A percentile compares a stretch with the other conserved stretches of the same genome.
Conservation (phyloP, 2,113 vertebrate species). For the Raja brachyura region DNA sequence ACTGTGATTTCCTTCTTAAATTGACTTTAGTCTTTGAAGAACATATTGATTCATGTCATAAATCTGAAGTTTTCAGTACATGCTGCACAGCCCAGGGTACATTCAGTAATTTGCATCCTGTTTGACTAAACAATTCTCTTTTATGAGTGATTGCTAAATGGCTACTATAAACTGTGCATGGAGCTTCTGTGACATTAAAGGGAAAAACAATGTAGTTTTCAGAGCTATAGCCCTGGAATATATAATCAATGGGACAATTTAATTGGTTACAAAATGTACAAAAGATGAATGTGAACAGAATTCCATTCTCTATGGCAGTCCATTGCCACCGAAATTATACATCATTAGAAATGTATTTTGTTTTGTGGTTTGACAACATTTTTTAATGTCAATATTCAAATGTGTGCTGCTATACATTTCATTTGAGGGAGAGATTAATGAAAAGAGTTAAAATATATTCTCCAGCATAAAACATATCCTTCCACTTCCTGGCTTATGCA, state of each 20-base stretch:
- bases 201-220: neutral
- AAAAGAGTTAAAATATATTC: neutral
- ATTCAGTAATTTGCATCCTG: neutral
- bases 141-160: neutral
- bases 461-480: neutral
- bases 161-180: neutral
- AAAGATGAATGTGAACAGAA: neutral
- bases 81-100: neutral
- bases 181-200: neutral
- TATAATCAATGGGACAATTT: neutral
- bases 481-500: neutral
- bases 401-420: neutral
- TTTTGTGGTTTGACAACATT: neutral
- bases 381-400: neutral
- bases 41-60: neutral
- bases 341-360: neutral
- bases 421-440: neutral
- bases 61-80: neutral
- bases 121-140: neutral
- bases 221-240: neutral
- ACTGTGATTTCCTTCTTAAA: neutral
- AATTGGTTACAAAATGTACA: neutral
- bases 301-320: neutral
- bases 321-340: neutral
- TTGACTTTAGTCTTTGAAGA: neutral